phyloP scores from a whole-genome alignment of 2,113 vertebrate species.

The Dicerorhinus sumatrensis region DNA sequence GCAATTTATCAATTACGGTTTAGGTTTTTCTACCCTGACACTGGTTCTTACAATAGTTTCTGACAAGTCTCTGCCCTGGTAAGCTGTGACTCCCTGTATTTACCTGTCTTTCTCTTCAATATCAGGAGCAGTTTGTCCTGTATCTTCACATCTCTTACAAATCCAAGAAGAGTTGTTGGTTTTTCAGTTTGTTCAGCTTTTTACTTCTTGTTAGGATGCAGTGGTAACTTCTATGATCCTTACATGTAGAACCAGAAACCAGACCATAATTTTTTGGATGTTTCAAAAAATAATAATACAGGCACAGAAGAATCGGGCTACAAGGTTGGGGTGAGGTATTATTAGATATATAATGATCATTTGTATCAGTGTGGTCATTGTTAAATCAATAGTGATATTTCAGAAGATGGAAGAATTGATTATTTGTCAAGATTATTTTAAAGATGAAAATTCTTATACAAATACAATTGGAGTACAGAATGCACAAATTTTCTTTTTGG shows the following conservation, averaged over 20 bases:
- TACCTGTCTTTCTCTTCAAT: neutral
- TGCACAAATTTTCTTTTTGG: neutral
- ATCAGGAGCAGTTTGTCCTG: neutral
- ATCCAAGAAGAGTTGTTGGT: neutral
- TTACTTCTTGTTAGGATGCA: neutral
- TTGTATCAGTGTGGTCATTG: neutral
- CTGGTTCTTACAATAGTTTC: neutral
- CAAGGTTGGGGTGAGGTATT: neutral
- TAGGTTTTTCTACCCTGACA: neutral
- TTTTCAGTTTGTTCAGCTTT: neutral
- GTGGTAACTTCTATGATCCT: neutral
- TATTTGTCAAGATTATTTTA: conserved; percentile 45
- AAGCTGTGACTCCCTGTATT: neutral
- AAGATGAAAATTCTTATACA: conserved; percentile 44
- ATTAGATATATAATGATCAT: neutral
- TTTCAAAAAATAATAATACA: conserved; percentile 33
- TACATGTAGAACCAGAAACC: neutral
- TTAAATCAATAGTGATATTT: conserved; percentile 33
- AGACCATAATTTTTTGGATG: neutral
- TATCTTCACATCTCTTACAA: neutral
- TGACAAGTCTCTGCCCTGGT: neutral
- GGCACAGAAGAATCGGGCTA: neutral
- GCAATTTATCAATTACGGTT: neutral
- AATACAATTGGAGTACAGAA: neutral
- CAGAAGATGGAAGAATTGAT: conserved; percentile 38